Evolutionary conservation across 2,113 vertebrate genomes (phyloP).

Genomic region (Ailuropoda melanoleuca): DNA sequence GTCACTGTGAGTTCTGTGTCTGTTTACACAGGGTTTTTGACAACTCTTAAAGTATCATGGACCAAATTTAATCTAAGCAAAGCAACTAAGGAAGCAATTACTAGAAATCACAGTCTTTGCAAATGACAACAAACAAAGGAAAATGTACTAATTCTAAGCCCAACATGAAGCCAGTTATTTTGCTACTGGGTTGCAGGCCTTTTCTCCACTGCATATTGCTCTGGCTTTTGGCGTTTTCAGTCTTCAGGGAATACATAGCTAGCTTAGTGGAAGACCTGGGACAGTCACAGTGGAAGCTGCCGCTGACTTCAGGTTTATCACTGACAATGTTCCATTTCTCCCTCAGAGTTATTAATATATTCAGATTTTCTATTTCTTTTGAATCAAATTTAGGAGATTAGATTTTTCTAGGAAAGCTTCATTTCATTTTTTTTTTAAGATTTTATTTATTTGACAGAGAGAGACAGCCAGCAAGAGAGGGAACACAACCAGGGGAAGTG

Average conservation of each 20-base stretch:
- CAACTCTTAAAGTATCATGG: slow-evolving; percentile 69
- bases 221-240: not conserved
- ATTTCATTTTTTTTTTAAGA: not conserved
- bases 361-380: slow-evolving; percentile 20
- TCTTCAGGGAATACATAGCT: not conserved
- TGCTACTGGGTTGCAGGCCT: not conserved
- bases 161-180: slow-evolving; percentile 1
- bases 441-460: too few relatives aligned
- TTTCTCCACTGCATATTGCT: not conserved
- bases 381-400: slow-evolving; percentile 24
- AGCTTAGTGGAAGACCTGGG: not conserved
- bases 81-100: slow-evolving; percentile 70
- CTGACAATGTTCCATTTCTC: not conserved
- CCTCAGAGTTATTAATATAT: not conserved
- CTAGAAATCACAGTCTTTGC: slow-evolving; percentile 57
- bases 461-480: too few relatives aligned
- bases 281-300: not conserved
- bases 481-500: too few relatives aligned
- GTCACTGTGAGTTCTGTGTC: slow-evolving; percentile 57
- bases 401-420: not conserved
- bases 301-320: not conserved
- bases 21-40: slow-evolving; percentile 58
- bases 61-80: slow-evolving; percentile 54
- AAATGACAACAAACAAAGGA: slow-evolving; percentile 53
- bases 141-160: slow-evolving; percentile 14